Conservation (phyloP, 2,113 vertebrate genomes). For the Riparia riparia region DNA sequence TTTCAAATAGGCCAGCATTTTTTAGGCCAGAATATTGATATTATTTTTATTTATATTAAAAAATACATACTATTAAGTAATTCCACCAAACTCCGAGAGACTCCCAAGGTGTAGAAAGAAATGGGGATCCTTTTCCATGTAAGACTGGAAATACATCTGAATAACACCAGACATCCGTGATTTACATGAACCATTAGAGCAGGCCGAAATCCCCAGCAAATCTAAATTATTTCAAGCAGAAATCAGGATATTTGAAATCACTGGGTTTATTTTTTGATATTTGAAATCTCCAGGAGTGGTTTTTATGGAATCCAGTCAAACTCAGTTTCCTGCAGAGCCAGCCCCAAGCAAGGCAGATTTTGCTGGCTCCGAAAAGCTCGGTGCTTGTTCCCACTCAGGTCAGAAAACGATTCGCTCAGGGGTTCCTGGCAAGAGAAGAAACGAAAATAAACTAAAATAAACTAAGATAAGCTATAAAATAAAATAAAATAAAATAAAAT, state of each 20-base stretch:
- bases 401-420: fast-evolving
- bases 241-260: neutral
- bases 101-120: neutral
- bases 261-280: too few species aligned
- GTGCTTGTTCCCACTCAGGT: neutral
- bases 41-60: neutral
- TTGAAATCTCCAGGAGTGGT: neutral
- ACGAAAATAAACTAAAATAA: neutral
- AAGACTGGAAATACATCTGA: neutral
- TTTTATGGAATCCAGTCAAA: neutral
- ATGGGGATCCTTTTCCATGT: neutral
- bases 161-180: neutral
- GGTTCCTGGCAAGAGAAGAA: neutral
- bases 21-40: too few species aligned
- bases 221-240: neutral
- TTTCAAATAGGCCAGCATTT: too few species aligned
- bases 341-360: fast-evolving
- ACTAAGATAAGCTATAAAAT: too few species aligned
- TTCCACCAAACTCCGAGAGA: neutral
- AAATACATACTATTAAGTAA: neutral
- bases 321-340: neutral
- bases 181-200: neutral
- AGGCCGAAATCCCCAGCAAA: neutral
- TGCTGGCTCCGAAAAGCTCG: neutral
- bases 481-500: neutral